phyloP scores from a whole-genome alignment of 2,113 vertebrate species.

The Todiramphus chloris region DNA sequence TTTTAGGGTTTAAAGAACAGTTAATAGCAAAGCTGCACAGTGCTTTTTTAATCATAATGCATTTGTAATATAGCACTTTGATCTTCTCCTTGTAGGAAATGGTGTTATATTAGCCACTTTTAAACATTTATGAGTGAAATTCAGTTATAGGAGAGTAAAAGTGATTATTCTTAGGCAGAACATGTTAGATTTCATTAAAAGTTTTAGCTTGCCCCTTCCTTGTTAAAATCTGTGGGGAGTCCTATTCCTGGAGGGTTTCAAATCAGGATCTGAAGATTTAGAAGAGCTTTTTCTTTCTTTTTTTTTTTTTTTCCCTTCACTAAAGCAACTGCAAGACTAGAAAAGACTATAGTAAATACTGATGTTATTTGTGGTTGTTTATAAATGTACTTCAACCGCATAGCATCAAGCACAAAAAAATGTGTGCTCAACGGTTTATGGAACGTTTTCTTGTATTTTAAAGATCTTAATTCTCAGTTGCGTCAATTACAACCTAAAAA shows the following conservation, averaged over 20 bases:
- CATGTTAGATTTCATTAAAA: constrained; percentile 86
- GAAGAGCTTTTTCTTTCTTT: constrained; percentile 72
- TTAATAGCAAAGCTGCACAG: constrained; percentile 93
- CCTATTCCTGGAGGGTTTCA: constrained; percentile 78
- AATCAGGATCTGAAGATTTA: constrained; percentile 81
- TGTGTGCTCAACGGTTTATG: neutral
- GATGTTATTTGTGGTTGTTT: constrained; percentile 74
- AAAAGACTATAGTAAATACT: constrained; percentile 74
- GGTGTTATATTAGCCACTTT: constrained; percentile 89
- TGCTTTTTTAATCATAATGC: constrained; percentile 92
- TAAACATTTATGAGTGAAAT: constrained; percentile 88
- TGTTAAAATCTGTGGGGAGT: constrained; percentile 84
- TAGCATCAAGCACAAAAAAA: constrained; percentile 31
- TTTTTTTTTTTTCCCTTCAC: neutral
- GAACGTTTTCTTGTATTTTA: constrained; percentile 17
- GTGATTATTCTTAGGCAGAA: constrained; percentile 86
- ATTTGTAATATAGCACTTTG: constrained; percentile 93
- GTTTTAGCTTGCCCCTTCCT: constrained; percentile 84
- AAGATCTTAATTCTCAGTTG: constrained; percentile 42
- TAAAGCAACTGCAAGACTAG: constrained; percentile 68
- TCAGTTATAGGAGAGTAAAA: constrained; percentile 87
- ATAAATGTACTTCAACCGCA: constrained; percentile 38
- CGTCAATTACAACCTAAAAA: constrained; percentile 41
- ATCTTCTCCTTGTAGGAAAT: constrained; percentile 88
- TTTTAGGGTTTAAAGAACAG: constrained; percentile 98